phyloP scores from a whole-genome alignment of 2,113 vertebrate genomes.

The Struthidea cinerea region DNA sequence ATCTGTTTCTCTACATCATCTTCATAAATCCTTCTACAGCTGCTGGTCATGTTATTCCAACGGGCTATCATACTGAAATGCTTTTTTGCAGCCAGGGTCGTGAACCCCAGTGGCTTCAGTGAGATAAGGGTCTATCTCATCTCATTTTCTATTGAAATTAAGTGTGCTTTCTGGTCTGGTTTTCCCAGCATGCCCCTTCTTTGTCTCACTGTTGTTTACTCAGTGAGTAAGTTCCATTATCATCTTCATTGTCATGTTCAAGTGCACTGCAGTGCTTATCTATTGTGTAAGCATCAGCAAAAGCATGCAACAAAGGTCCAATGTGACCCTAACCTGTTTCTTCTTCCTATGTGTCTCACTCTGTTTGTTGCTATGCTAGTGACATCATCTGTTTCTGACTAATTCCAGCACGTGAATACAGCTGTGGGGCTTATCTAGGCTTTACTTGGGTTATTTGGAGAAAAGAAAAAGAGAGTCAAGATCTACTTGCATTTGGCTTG shows the following conservation, averaged over 20 bases:
- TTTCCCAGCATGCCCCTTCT: neutral
- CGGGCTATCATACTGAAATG: neutral
- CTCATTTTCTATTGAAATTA: neutral
- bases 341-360: neutral
- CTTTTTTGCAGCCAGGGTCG: rapidly evolving
- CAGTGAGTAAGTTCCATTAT: neutral
- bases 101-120: neutral
- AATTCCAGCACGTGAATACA: neutral
- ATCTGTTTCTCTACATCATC: neutral
- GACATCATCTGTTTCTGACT: neutral
- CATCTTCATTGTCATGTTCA: neutral
- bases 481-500: neutral
- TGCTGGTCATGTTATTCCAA: neutral
- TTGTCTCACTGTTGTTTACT: neutral
- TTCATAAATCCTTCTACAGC: neutral
- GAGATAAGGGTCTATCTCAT: neutral
- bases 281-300: neutral
- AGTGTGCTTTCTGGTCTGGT: neutral
- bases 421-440: neutral
- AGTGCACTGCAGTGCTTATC: neutral
- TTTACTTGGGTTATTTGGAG: neutral
- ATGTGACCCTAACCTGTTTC: neutral
- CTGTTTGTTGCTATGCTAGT: neutral
- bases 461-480: neutral
- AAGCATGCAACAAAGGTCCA: neutral